Evolutionary conservation across 2,888 invertebrate genomes (phyloP).

Genomic region (Drosophila neutralis): DNA sequence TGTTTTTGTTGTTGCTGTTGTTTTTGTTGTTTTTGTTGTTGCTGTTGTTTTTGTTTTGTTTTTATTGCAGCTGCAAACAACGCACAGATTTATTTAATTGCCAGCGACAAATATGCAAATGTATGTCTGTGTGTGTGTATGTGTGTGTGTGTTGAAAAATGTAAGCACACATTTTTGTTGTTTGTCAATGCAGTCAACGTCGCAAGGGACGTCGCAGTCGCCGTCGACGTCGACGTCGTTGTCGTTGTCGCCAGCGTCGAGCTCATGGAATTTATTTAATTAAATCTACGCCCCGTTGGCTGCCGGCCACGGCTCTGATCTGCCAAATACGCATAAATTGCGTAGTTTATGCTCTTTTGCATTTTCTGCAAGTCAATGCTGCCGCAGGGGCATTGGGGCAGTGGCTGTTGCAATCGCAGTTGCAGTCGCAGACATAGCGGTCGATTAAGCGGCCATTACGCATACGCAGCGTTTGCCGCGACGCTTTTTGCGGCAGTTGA

Average conservation of each 20-base stretch:
- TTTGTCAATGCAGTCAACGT: conserved; percentile 3
- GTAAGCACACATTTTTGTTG: conserved; percentile 69
- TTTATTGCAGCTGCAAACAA: conserved; percentile 59
- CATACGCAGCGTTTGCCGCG: conserved; percentile 55
- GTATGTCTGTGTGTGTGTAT: conserved; percentile 62
- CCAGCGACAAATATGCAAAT: conserved; percentile 53
- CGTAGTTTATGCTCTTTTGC: conserved; percentile 65
- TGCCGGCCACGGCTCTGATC: conserved; percentile 48
- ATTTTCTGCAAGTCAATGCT: neutral
- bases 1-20: conserved; percentile 7
- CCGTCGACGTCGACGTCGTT: neutral
- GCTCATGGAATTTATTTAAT: conserved; percentile 79
- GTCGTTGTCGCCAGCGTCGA: conserved; percentile 33
- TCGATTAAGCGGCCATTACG: conserved; percentile 51
- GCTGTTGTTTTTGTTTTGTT: conserved; percentile 13
- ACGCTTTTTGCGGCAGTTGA: neutral
- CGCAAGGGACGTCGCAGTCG: conserved; percentile 3
- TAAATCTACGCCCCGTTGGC: conserved; percentile 76
- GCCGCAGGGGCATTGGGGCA: conserved; percentile 41
- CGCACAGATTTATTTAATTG: conserved; percentile 80
- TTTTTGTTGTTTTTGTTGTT: neutral
- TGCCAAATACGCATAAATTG: conserved; percentile 76
- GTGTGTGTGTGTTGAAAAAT: conserved; percentile 42
- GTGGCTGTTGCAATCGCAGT: conserved; percentile 19
- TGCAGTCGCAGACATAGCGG: conserved; percentile 41